A percentile compares a stretch with the other conserved stretches of the same genome.
Conservation (phyloP, 2,888 invertebrate genomes). For the Tachina fera region DNA sequence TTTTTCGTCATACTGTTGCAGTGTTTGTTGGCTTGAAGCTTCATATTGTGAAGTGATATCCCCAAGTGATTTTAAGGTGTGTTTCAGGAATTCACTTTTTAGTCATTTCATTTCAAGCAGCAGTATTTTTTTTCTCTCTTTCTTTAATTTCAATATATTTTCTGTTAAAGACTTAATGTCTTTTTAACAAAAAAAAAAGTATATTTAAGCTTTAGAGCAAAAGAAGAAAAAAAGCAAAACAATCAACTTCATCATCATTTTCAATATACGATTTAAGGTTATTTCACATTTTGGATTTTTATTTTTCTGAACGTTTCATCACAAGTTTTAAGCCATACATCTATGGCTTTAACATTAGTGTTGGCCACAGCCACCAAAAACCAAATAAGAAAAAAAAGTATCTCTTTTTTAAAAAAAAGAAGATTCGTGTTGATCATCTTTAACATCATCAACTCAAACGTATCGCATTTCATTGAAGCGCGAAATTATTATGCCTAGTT, state of each 20-base stretch:
- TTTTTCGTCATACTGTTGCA: constrained; percentile 9
- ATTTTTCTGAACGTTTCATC: constrained; percentile 60
- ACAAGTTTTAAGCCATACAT: constrained; percentile 67
- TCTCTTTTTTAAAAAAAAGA: constrained; percentile 9
- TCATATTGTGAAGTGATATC: constrained; percentile 72
- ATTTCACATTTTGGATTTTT: constrained; percentile 63
- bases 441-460: constrained; percentile 72
- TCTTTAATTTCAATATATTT: constrained; percentile 70
- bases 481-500: constrained; percentile 75
- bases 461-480: constrained; percentile 76
- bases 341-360: constrained; percentile 64
- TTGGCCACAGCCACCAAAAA: constrained; percentile 57
- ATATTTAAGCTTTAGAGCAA: constrained; percentile 53
- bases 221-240: constrained; percentile 52
- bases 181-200: constrained; percentile 49
- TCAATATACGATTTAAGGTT: constrained; percentile 65
- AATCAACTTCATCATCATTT: constrained; percentile 70
- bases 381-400: constrained; percentile 14
- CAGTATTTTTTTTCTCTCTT: constrained; percentile 46
- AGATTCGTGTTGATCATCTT: constrained; percentile 71
- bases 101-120: constrained; percentile 66
- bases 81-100: constrained; percentile 73
- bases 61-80: constrained; percentile 75
- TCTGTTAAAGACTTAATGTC: constrained; percentile 71
- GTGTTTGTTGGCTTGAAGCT: constrained; percentile 32